A percentile compares a stretch with the other conserved stretches of the same genome.
Evolutionary conservation across 2,888 invertebrate genomes (phyloP).

Genomic region (Lepidocyrtinus sp.): DNA sequence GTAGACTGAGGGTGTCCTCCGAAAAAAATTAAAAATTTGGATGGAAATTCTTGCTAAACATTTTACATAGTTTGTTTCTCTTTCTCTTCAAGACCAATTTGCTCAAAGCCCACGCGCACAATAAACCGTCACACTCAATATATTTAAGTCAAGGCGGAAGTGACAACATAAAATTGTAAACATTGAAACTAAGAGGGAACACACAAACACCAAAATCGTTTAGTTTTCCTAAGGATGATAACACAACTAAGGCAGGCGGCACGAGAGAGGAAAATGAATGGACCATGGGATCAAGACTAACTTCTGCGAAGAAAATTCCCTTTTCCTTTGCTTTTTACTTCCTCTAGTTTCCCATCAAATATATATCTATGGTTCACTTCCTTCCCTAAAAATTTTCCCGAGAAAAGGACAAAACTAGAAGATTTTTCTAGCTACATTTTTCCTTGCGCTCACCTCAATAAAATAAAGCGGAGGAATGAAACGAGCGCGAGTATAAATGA

Average conservation of each 20-base stretch:
- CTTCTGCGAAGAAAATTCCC: background rate
- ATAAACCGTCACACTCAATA: conserved; percentile 8
- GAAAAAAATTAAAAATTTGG: too few species aligned
- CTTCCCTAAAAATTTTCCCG: background rate
- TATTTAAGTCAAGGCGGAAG: background rate
- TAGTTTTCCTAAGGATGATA: too few species aligned
- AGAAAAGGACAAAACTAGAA: too few species aligned
- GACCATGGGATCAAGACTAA: background rate
- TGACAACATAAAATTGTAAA: conserved; percentile 7
- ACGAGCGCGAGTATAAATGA: background rate
- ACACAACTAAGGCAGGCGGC: background rate
- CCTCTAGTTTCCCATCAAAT: conserved; percentile 1
- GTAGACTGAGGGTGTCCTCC: too few species aligned
- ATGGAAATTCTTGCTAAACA: too few species aligned
- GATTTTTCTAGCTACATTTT: too few species aligned
- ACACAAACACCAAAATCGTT: background rate
- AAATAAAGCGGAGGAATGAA: conserved; percentile 6
- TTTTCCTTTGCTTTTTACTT: background rate
- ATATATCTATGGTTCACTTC: background rate
- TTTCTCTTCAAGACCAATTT: background rate
- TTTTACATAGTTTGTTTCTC: background rate
- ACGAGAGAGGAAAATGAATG: conserved; percentile 1
- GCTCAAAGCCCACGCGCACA: conserved; percentile 8
- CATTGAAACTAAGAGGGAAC: background rate
- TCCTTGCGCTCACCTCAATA: background rate